Evolutionary conservation across 2,797 vertebrate species (phyloP).

Genomic region (Lagodon rhomboides): DNA sequence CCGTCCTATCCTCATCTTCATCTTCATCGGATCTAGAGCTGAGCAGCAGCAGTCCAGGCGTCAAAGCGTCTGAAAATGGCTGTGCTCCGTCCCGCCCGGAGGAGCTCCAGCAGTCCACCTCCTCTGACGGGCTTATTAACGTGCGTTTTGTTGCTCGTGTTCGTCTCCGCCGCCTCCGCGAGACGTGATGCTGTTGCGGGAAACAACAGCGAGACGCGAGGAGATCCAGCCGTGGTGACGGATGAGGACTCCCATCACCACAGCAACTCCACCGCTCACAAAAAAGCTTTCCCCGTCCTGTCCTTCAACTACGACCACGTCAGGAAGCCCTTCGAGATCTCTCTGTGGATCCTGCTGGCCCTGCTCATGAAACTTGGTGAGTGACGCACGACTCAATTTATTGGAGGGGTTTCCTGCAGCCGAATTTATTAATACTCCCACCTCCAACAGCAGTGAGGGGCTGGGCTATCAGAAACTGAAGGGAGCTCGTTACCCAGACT

Average conservation of each 20-base stretch:
- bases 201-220: conserved; percentile 51
- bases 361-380: conserved; percentile 97
- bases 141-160: conserved; percentile 40
- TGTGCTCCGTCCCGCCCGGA: conserved; percentile 21
- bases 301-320: conserved; percentile 88
- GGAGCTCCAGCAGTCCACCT: background rate
- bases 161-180: conserved; percentile 26
- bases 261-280: conserved; percentile 29
- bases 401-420: background rate
- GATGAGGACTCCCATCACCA: conserved; percentile 5
- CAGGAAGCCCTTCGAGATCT: conserved; percentile 91
- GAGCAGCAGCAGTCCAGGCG: conserved; percentile 25
- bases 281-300: conserved; percentile 91
- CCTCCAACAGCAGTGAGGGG: background rate
- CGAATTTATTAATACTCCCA: background rate
- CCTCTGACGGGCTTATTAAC: background rate
- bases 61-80: conserved; percentile 58
- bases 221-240: background rate
- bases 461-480: background rate
- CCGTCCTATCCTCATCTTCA: conserved; percentile 18
- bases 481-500: background rate
- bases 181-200: conserved; percentile 17
- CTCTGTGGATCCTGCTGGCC: conserved; percentile 95
- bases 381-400: conserved; percentile 31
- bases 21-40: conserved; percentile 46